These are phyloP conservation scores for Subacronicta megacephala DNA, from an alignment of 2,888 invertebrate genomes.

Conservation along the genomic window DNA sequence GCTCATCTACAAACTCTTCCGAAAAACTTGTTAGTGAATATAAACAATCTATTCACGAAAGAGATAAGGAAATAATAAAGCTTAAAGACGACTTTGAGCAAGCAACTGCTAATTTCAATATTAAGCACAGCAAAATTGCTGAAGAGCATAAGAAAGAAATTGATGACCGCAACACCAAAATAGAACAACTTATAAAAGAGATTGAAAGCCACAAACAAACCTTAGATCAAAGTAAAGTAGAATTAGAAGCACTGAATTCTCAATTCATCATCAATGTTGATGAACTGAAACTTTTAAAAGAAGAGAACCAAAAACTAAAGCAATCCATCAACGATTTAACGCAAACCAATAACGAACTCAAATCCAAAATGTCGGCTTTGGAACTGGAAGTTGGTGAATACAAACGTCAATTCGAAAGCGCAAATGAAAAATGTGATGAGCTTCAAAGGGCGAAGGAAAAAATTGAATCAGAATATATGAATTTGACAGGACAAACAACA, in stretches of 20 bases:
- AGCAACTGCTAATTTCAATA: slow-evolving; percentile 84
- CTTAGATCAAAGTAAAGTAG: slow-evolving; percentile 82
- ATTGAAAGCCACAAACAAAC: slow-evolving; percentile 83
- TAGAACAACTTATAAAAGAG: slow-evolving; percentile 85
- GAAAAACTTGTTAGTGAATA: slow-evolving; percentile 83
- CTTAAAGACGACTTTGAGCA: slow-evolving; percentile 85
- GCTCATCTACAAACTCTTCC: slow-evolving; percentile 74
- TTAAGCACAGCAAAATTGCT: slow-evolving; percentile 85
- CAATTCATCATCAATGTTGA: slow-evolving; percentile 83
- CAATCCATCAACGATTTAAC: slow-evolving; percentile 80
- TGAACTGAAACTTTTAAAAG: slow-evolving; percentile 80
- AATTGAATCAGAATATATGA: slow-evolving; percentile 90
- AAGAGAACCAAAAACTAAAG: slow-evolving; percentile 82
- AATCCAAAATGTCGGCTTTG: slow-evolving; percentile 80
- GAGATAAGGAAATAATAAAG: slow-evolving; percentile 88
- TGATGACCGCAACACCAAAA: slow-evolving; percentile 84
- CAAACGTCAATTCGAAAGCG: slow-evolving; percentile 87
- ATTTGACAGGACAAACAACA: slow-evolving; percentile 89
- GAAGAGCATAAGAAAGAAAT: slow-evolving; percentile 88
- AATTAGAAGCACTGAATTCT: slow-evolving; percentile 83
- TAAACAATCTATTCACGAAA: slow-evolving; percentile 86
- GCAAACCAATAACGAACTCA: slow-evolving; percentile 76
- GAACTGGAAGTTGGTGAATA: slow-evolving; percentile 90
- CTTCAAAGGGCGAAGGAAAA: slow-evolving; percentile 89
- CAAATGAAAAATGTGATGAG: slow-evolving; percentile 89